A percentile compares a stretch with the other conserved stretches of the same genome.
phyloP scores from a whole-genome alignment of 2,797 vertebrate genomes.

The Gallinago nigripennis region DNA sequence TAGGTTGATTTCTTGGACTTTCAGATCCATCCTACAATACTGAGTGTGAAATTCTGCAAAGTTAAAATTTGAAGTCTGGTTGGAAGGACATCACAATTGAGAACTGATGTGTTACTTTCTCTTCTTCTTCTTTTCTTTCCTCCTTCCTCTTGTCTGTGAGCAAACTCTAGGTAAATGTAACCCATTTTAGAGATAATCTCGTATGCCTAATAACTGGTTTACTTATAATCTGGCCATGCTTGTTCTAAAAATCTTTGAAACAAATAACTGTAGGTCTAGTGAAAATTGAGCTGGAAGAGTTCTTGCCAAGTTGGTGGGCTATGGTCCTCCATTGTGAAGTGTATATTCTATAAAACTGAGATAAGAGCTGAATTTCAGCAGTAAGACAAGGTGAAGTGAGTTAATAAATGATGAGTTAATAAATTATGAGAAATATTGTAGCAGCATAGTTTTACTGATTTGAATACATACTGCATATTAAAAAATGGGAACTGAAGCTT shows the following conservation, averaged over 20 bases:
- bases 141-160: not conserved
- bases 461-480: not conserved
- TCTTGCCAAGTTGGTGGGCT: not conserved
- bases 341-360: not conserved
- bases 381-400: not conserved
- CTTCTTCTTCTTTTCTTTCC: not conserved
- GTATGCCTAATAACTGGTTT: not conserved
- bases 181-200: not conserved
- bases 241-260: not conserved
- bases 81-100: not conserved
- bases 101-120: not conserved
- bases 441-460: not conserved
- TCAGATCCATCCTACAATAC: not conserved
- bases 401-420: not conserved
- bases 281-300: not conserved
- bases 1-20: not conserved
- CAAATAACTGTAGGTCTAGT: not conserved
- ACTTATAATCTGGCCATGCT: not conserved
- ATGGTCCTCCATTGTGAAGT: not conserved
- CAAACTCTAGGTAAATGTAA: not conserved
- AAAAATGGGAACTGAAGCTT: not conserved
- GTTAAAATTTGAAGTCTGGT: not conserved
- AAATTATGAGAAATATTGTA: not conserved
- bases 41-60: not conserved
- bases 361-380: not conserved